Conservation (phyloP, 2,888 invertebrate genomes). For the Diogma glabrata region DNA sequence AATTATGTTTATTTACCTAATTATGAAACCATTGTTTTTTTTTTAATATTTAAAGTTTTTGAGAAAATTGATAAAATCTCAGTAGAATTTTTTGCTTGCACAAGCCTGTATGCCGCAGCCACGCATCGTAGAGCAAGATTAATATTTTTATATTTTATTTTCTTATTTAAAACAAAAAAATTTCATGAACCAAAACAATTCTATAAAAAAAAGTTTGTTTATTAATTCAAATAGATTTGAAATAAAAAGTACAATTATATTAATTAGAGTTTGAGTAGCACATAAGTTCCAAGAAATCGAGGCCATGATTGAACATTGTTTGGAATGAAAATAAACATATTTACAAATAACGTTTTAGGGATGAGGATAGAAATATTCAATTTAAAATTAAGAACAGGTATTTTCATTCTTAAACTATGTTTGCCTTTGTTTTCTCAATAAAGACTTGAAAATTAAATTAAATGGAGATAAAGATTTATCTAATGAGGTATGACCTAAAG, state of each 20-base stretch:
- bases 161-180: not conserved
- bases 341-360: too few relatives aligned
- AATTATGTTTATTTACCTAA: too few relatives aligned
- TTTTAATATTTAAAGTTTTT: slow-evolving; percentile 10
- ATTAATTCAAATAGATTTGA: slow-evolving; percentile 18
- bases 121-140: slow-evolving; percentile 32
- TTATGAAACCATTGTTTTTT: slow-evolving; percentile 11
- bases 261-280: slow-evolving; percentile 21
- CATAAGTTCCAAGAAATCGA: slow-evolving; percentile 37
- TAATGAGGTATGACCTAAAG: too few relatives aligned
- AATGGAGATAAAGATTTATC: too few relatives aligned
- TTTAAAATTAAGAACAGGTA: too few relatives aligned
- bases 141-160: not conserved
- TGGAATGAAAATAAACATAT: too few relatives aligned
- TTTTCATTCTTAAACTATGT: too few relatives aligned
- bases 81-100: slow-evolving; percentile 40
- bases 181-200: slow-evolving; percentile 16
- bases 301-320: slow-evolving; percentile 24
- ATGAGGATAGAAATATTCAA: too few relatives aligned
- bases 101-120: slow-evolving; percentile 40
- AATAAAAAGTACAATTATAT: not conserved
- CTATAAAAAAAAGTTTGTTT: slow-evolving; percentile 17
- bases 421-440: too few relatives aligned
- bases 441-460: too few relatives aligned
- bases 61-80: too few relatives aligned